Base-by-base conservation (phyloP, 2,888 invertebrate species). In the Leucophora obtusa region DNA sequence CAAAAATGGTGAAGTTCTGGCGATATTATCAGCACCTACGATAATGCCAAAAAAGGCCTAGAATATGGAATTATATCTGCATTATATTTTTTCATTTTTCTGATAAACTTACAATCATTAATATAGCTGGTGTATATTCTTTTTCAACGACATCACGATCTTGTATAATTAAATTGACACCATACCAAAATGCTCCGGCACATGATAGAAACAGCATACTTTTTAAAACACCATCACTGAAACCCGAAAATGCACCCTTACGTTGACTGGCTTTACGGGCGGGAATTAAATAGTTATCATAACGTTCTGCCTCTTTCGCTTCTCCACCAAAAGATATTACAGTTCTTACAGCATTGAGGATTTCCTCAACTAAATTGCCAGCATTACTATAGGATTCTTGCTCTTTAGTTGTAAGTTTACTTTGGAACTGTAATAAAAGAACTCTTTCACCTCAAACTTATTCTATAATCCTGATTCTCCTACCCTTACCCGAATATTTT, bases 301-400 rank as follows among this genome's bases (percentile, higher is more conserved):
- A 94, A 87, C 94, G 92, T 43, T 92, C 91, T 2, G 94, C 92
- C 88, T 96, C 96, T 83, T 94, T 94, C 18, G 93, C 90, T 86
- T 96, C 94, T 0, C 96, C 96, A 2, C 94, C 94, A 87, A 96
- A 96, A 0, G 96, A 95, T 6, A 94, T 92, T 0, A 96, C 95
- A 0, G 96, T 96, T 78, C 95, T 91, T 73, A 96, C 93, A 1
- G 94, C 92, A 2, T 93, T 92, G 0, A 96, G 89, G 0, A 95
- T 94, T 88, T 96, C 96, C 85, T 96, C 95, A 0, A 95, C 95
- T 0, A 95, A 91, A 53, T 92, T 93, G 0, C 96, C 95, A 0
- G 96, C 96, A 66, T 93, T 92, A 0, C 95, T 95, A 90, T 97
- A 97, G 0, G 94, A 93, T 75, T 92, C 92, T 83, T 94, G 88